Evolutionary conservation across 2,113 vertebrate species (phyloP).

Genomic region (Corythaixoides concolor): DNA sequence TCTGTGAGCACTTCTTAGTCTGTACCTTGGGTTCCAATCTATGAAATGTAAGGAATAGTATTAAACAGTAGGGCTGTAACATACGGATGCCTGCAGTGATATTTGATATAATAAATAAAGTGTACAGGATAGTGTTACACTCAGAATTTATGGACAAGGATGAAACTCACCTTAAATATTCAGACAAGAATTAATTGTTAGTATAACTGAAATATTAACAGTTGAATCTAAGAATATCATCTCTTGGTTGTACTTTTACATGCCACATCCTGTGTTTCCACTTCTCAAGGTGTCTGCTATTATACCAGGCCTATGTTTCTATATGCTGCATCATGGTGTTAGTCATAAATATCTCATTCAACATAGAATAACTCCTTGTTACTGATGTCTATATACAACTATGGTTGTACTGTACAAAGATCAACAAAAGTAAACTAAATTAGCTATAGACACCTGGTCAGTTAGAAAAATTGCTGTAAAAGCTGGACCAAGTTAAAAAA

Average conservation of each 20-base stretch:
- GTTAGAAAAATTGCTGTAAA: neutral
- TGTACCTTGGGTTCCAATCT: neutral
- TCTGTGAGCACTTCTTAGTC: neutral
- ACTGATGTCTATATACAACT: neutral
- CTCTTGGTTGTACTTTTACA: neutral
- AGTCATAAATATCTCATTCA: neutral
- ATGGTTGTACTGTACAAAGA: neutral
- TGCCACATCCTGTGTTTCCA: neutral
- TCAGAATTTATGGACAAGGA: neutral
- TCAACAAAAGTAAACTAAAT: neutral
- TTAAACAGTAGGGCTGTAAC: neutral
- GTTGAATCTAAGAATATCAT: neutral
- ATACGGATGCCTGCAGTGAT: neutral
- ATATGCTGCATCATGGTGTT: neutral
- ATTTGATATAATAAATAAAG: neutral
- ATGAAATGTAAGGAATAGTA: neutral
- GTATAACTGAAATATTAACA: neutral
- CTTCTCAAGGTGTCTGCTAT: neutral
- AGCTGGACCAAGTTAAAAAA: neutral
- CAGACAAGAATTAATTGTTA: neutral
- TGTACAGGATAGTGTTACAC: neutral
- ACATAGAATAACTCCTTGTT: neutral
- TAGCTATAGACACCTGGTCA: neutral
- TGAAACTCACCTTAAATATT: neutral
- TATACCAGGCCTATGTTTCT: neutral